Evolutionary conservation across 2,113 vertebrate species (phyloP).

Genomic region (Naja naja): DNA sequence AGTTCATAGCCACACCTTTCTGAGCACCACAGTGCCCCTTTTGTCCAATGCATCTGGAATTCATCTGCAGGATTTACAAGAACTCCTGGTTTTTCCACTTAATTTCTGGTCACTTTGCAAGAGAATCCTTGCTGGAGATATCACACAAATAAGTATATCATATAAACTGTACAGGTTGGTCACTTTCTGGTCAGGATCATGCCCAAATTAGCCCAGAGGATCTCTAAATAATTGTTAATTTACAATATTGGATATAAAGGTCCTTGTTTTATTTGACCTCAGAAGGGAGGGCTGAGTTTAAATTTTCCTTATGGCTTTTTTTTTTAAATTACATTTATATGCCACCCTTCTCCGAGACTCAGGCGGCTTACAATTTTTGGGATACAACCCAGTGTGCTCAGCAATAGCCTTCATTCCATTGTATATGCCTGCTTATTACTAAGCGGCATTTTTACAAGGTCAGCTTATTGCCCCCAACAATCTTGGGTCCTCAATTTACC

Average conservation of each 20-base stretch:
- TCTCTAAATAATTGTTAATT: not conserved
- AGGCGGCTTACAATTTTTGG: no score
- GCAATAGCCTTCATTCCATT: no score
- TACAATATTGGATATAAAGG: not conserved
- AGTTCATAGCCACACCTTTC: not conserved
- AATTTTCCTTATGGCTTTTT: not conserved
- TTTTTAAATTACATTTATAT: no score
- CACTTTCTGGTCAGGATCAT: not conserved
- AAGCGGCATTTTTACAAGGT: no score
- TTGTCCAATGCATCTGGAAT: conserved; percentile 17
- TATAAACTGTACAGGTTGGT: not conserved
- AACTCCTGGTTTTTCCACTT: not conserved
- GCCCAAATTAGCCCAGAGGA: not conserved
- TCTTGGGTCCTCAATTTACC: no score
- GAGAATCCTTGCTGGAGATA: not conserved
- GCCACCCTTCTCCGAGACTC: no score
- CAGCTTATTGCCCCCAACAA: no score
- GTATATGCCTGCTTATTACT: no score
- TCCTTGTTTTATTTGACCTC: not conserved
- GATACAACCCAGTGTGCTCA: no score
- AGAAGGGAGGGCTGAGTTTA: not conserved
- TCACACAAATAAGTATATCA: not conserved
- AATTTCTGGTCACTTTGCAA: not conserved
- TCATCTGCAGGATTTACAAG: not conserved
- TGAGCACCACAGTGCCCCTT: not conserved